phyloP scores from a whole-genome alignment of 53 echinoderm and acorn worm species.

The Paelopatides confundens region DNA sequence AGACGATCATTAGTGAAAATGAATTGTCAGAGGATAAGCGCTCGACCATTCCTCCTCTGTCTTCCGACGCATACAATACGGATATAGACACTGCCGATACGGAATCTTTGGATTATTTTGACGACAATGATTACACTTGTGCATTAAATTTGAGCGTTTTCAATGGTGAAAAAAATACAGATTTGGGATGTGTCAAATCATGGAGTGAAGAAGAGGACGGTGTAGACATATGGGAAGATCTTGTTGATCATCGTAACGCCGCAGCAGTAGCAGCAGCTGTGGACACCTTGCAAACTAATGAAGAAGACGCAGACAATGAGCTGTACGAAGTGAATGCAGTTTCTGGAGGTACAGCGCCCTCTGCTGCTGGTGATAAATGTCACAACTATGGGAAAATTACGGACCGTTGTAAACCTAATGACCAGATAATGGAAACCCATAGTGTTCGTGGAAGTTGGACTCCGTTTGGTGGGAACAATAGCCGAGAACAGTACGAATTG shows the following conservation, averaged over 20 bases:
- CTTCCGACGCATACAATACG: conserved; percentile 12
- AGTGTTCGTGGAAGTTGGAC: conserved; percentile 82
- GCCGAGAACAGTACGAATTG: conserved; percentile 94
- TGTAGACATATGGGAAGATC: conserved; percentile 39
- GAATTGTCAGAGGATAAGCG: conserved; percentile 42
- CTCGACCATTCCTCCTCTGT: conserved; percentile 57
- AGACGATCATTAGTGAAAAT: conserved; percentile 54
- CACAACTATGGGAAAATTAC: conserved; percentile 22
- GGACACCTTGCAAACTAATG: conserved; percentile 46
- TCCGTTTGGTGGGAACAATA: conserved; percentile 65
- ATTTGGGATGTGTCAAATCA: conserved; percentile 39
- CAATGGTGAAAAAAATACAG: conserved; percentile 21
- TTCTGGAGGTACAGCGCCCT: conserved; percentile 30
- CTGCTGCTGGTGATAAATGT: not conserved
- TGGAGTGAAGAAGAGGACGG: conserved; percentile 32
- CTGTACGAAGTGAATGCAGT: conserved; percentile 32
- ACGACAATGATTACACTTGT: conserved; percentile 41
- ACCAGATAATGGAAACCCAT: conserved; percentile 82
- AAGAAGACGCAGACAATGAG: conserved; percentile 48
- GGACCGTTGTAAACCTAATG: conserved; percentile 18
- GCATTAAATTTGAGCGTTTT: conserved; percentile 26
- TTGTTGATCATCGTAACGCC: conserved; percentile 22
- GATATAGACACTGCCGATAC: conserved; percentile 42
- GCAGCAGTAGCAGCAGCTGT: conserved; percentile 23
- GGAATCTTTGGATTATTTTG: conserved; percentile 49